Conservation (phyloP, 2,113 vertebrate genomes). For the Dipodomys stephensi region DNA sequence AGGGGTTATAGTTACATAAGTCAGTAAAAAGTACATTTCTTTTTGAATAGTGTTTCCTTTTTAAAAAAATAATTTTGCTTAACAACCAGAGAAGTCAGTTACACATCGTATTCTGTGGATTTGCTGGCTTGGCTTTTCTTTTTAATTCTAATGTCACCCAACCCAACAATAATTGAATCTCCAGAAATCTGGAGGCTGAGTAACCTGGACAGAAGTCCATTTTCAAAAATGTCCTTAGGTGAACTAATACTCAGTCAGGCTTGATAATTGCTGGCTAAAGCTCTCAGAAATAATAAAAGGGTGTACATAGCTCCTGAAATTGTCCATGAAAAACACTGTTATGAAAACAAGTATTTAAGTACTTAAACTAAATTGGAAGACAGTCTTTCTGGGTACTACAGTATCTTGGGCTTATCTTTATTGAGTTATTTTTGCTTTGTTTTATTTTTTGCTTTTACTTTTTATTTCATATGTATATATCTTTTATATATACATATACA, state of each 20-base stretch:
- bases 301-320: neutral
- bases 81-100: neutral
- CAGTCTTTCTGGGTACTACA: neutral
- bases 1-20: too few species aligned
- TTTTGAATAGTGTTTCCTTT: neutral
- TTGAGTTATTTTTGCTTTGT: too few species aligned
- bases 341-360: constrained; percentile 3
- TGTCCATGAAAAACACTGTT: neutral
- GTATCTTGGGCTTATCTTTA: neutral
- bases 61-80: neutral
- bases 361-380: neutral
- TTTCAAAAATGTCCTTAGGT: constrained; percentile 24
- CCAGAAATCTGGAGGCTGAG: neutral
- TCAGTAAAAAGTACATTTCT: too few species aligned
- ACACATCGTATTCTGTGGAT: neutral
- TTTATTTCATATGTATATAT: too few species aligned
- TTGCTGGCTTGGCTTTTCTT: neutral
- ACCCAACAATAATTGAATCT: constrained; percentile 21
- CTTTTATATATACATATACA: too few species aligned
- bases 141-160: neutral
- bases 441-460: too few species aligned
- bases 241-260: neutral
- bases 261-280: neutral
- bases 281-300: neutral
- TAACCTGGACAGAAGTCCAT: neutral